A percentile compares a stretch with the other conserved stretches of the same genome.
phyloP scores from a whole-genome alignment of 2,888 invertebrate species.

The Tricholauxania praeusta region DNA sequence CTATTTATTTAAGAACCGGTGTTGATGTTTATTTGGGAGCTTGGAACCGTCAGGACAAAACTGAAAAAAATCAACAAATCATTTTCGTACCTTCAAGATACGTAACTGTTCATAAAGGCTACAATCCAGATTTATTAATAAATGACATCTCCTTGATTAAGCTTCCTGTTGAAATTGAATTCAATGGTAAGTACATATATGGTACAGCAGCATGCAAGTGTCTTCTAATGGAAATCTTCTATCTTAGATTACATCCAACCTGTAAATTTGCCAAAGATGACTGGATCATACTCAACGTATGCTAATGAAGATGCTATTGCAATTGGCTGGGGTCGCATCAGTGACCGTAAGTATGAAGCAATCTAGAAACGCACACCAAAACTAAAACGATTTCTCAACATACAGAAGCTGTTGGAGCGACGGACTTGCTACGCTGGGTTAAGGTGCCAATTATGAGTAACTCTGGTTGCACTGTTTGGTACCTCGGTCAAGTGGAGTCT shows the following conservation, averaged over 20 bases:
- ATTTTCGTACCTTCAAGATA: slow-evolving; percentile 38
- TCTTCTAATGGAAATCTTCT: not conserved
- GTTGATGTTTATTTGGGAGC: slow-evolving; percentile 48
- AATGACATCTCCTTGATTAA: slow-evolving; percentile 56
- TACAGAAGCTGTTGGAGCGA: slow-evolving; percentile 48
- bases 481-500: not conserved
- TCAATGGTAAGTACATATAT: slow-evolving; percentile 33
- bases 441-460: slow-evolving; percentile 53
- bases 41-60: slow-evolving; percentile 37
- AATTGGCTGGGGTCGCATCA: slow-evolving; percentile 62
- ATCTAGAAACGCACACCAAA: not conserved
- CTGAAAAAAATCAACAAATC: slow-evolving; percentile 44
- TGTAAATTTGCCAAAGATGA: slow-evolving; percentile 52
- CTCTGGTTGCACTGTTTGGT: slow-evolving; percentile 46
- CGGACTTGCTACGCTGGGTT: slow-evolving; percentile 53
- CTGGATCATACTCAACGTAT: slow-evolving; percentile 46
- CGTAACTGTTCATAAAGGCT: slow-evolving; percentile 45
- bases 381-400: slow-evolving; percentile 11
- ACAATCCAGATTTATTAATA: slow-evolving; percentile 37
- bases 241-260: slow-evolving; percentile 52
- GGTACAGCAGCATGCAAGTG: not conserved
- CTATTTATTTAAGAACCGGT: slow-evolving; percentile 19
- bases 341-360: slow-evolving; percentile 51
- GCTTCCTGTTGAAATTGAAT: slow-evolving; percentile 40
- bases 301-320: slow-evolving; percentile 52